Evolutionary conservation across 2,113 vertebrate species (phyloP).

Genomic region (Apaloderma vittatum): DNA sequence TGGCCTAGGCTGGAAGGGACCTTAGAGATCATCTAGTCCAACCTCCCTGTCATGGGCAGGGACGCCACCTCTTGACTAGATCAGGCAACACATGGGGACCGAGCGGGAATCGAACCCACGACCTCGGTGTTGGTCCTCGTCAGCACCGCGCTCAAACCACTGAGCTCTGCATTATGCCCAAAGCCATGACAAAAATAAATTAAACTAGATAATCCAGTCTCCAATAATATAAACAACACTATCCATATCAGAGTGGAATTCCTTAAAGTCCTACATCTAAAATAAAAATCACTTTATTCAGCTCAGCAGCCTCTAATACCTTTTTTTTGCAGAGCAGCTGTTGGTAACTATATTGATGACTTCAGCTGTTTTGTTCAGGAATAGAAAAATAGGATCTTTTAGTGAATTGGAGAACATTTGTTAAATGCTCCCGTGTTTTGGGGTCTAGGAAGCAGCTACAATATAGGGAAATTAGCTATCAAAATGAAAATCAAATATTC

Average conservation of each 20-base stretch:
- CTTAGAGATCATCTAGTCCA: too few relatives aligned
- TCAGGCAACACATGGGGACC: too few relatives aligned
- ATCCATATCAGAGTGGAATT: not conserved
- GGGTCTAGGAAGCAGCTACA: not conserved
- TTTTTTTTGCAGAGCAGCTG: not conserved
- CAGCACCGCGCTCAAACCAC: too few relatives aligned
- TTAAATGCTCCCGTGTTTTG: not conserved
- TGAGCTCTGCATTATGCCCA: not conserved
- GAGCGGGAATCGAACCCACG: too few relatives aligned
- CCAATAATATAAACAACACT: not conserved
- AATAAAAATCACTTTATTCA: not conserved
- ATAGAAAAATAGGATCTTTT: not conserved
- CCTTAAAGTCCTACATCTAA: not conserved
- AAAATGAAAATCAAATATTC: not conserved
- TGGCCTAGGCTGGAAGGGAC: too few relatives aligned
- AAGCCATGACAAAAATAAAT: not conserved
- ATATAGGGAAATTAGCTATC: not conserved
- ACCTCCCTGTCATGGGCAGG: too few relatives aligned
- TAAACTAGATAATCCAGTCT: not conserved
- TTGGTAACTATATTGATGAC: not conserved
- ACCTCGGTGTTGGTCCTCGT: too few relatives aligned
- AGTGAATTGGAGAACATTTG: not conserved
- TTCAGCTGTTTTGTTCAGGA: not conserved
- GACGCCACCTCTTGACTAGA: too few relatives aligned
- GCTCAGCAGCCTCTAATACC: not conserved